phyloP scores from a whole-genome alignment of 2,888 invertebrate species.

The Sceliomorpha sp. region DNA sequence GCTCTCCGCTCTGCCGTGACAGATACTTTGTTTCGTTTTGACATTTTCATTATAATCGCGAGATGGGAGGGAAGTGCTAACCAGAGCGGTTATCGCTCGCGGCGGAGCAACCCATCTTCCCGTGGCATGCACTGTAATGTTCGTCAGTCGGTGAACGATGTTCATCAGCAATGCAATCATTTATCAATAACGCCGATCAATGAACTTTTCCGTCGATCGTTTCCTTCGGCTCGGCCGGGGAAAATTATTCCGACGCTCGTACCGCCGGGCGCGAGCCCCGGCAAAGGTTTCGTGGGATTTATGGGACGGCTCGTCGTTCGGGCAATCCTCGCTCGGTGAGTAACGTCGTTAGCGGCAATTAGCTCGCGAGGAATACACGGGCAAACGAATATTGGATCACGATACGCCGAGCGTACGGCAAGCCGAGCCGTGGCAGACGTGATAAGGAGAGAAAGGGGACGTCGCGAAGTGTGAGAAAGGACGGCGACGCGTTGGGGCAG shows the following conservation, averaged over 20 bases:
- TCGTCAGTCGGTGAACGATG: constrained; percentile 45
- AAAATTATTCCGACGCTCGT: constrained; percentile 17
- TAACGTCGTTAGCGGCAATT: constrained; percentile 74
- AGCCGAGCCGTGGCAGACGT: constrained; percentile 34
- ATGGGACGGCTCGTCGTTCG: constrained; percentile 68
- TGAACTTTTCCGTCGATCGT: constrained; percentile 23
- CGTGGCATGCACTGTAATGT: constrained; percentile 30
- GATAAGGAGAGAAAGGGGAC: constrained; percentile 33
- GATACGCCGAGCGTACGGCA: constrained; percentile 36
- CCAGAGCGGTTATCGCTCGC: constrained; percentile 46
- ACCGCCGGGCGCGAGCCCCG: constrained; percentile 29
- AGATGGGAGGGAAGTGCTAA: constrained; percentile 43
- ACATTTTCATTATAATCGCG: constrained; percentile 49
- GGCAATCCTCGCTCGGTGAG: constrained; percentile 66
- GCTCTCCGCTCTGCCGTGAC: constrained; percentile 34
- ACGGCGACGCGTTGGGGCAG: constrained; percentile 5
- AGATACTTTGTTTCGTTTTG: constrained; percentile 54
- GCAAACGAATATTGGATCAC: constrained; percentile 65
- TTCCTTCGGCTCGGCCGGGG: constrained; percentile 17
- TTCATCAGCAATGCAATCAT: constrained; percentile 43
- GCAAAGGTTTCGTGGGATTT: constrained; percentile 62
- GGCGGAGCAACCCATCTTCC: constrained; percentile 40
- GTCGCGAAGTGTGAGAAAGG: constrained; percentile 22
- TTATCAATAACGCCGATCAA: constrained; percentile 38
- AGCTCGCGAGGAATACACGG: constrained; percentile 69